Percentiles rank a stretch among this genome's conserved stretches.
Conservation (phyloP, 2,888 invertebrate genomes). For the Tridacna crocea region DNA sequence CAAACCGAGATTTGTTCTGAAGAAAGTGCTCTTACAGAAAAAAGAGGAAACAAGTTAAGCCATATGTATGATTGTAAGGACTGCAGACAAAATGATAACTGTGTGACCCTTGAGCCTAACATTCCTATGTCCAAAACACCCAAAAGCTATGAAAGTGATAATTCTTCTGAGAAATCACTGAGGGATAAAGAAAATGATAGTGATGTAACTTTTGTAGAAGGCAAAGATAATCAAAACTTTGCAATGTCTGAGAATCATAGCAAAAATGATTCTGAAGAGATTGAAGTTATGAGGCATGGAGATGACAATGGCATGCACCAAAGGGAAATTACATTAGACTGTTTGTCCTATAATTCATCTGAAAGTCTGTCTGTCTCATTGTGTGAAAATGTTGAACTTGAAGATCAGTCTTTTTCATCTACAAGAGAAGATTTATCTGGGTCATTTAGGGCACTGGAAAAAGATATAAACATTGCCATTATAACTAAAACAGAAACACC, state of each 20-base stretch:
- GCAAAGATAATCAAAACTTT: neutral
- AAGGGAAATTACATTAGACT: neutral
- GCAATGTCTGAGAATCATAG: neutral
- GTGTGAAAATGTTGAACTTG: neutral
- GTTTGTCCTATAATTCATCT: neutral
- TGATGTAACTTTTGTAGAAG: neutral
- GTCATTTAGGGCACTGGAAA: neutral
- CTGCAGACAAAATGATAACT: neutral
- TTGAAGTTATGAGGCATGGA: slow-evolving; percentile 23
- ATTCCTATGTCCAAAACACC: neutral
- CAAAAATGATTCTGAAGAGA: neutral
- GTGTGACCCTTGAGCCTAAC: neutral
- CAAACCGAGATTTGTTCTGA: neutral
- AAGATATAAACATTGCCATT: neutral
- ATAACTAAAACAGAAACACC: slow-evolving; percentile 21
- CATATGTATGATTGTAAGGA: neutral
- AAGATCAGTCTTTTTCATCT: neutral
- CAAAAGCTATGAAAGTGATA: neutral
- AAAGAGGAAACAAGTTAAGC: neutral
- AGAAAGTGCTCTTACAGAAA: neutral
- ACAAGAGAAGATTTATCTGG: neutral
- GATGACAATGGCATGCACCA: neutral
- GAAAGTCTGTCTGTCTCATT: neutral
- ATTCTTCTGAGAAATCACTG: neutral
- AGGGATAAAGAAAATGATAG: neutral